Evolutionary conservation across 2,888 invertebrate genomes (phyloP).

Genomic region (Cerastis leucographa): DNA sequence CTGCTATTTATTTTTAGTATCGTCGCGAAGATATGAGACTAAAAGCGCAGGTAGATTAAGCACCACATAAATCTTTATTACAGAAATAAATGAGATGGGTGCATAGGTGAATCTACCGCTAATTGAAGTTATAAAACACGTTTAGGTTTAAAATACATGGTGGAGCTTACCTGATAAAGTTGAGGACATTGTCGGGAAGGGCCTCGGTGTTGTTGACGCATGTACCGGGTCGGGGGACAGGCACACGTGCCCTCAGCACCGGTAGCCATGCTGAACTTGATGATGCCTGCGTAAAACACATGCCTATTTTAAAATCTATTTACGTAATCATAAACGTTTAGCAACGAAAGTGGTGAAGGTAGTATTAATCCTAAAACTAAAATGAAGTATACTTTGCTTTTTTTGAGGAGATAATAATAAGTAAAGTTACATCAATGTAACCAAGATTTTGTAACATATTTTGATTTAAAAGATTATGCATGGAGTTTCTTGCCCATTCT

Average conservation of each 20-base stretch:
- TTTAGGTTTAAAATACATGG: background rate
- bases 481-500: no score
- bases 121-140: slow-evolving; percentile 9
- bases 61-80: slow-evolving; percentile 23
- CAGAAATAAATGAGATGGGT: slow-evolving; percentile 24
- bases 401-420: background rate
- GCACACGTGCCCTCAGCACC: slow-evolving; percentile 91
- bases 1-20: slow-evolving; percentile 54
- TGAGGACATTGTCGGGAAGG: slow-evolving; percentile 92
- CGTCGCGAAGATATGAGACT: slow-evolving; percentile 25
- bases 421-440: no score
- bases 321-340: background rate
- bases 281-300: slow-evolving; percentile 84
- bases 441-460: no score
- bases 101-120: slow-evolving; percentile 7
- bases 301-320: background rate
- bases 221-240: slow-evolving; percentile 92
- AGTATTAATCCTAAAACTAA: background rate
- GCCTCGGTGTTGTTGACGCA: slow-evolving; percentile 92
- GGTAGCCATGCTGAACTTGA: slow-evolving; percentile 93
- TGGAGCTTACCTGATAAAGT: slow-evolving; percentile 91
- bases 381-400: no score
- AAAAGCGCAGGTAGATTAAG: slow-evolving; percentile 31
- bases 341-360: background rate
- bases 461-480: no score